Conservation (phyloP, 1,140 invertebrate genomes). For the Brachionus rubens region DNA sequence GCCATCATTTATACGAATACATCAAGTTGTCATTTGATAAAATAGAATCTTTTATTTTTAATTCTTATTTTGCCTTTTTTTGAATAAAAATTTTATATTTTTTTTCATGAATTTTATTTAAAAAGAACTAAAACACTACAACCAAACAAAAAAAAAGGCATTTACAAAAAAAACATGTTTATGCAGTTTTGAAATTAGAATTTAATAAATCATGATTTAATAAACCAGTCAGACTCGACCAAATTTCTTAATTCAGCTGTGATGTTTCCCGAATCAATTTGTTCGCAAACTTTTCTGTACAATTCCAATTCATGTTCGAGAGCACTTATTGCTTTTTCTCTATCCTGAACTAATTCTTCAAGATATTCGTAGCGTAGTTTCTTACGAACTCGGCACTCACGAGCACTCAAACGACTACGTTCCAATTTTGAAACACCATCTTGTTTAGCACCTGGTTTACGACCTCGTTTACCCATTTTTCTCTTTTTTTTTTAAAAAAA, state of each 20-base stretch:
- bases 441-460: slow-evolving; percentile 68
- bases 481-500: background rate
- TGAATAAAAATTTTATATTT: too few relatives aligned
- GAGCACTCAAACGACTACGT: slow-evolving; percentile 88
- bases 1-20: too few relatives aligned
- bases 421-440: slow-evolving; percentile 92
- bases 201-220: slow-evolving; percentile 15
- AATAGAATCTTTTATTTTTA: too few relatives aligned
- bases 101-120: too few relatives aligned
- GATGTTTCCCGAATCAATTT: slow-evolving; percentile 33
- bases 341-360: slow-evolving; percentile 85
- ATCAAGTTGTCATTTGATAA: too few relatives aligned
- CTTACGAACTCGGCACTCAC: slow-evolving; percentile 91
- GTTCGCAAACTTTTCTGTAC: slow-evolving; percentile 38
- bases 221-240: slow-evolving; percentile 40
- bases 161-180: too few relatives aligned
- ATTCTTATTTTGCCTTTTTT: too few relatives aligned
- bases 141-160: too few relatives aligned
- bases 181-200: too few relatives aligned
- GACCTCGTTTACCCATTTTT: slow-evolving; percentile 45
- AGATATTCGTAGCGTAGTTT: slow-evolving; percentile 94
- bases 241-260: slow-evolving; percentile 22
- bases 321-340: slow-evolving; percentile 86
- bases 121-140: too few relatives aligned
- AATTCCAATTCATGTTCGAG: slow-evolving; percentile 74